Evolutionary conservation across 2,888 invertebrate species (phyloP).

Genomic region (Pecten maximus): DNA sequence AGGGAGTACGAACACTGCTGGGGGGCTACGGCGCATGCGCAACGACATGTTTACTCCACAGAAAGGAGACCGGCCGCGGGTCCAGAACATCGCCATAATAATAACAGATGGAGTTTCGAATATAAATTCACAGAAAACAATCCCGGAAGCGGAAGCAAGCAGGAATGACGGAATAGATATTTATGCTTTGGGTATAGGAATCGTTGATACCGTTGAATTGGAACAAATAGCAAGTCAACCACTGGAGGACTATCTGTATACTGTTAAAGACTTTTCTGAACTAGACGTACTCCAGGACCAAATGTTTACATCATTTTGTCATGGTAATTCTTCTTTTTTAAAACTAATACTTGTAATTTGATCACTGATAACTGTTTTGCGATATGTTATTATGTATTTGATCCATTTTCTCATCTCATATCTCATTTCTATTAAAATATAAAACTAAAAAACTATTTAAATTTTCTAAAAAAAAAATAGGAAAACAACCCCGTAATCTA

Average conservation of each 20-base stretch:
- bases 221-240: slow-evolving; percentile 66
- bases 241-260: slow-evolving; percentile 60
- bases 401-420: too few relatives aligned
- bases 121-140: slow-evolving; percentile 72
- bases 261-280: slow-evolving; percentile 64
- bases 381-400: too few relatives aligned
- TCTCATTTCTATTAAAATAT: too few relatives aligned
- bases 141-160: slow-evolving; percentile 73
- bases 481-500: too few relatives aligned
- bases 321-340: too few relatives aligned
- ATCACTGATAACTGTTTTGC: too few relatives aligned
- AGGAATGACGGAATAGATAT: slow-evolving; percentile 63
- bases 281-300: slow-evolving; percentile 64
- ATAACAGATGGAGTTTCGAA: slow-evolving; percentile 80
- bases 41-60: slow-evolving; percentile 68
- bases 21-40: slow-evolving; percentile 71
- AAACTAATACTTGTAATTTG: too few relatives aligned
- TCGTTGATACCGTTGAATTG: slow-evolving; percentile 64
- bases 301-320: slow-evolving; percentile 68
- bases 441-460: too few relatives aligned
- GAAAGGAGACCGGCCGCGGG: slow-evolving; percentile 74
- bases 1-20: slow-evolving; percentile 79
- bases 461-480: too few relatives aligned
- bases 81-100: slow-evolving; percentile 74
- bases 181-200: slow-evolving; percentile 69